A percentile compares a stretch with the other conserved stretches of the same genome.
Evolutionary conservation across 1,140 invertebrate genomes (phyloP).

Genomic region (Apis florea): DNA sequence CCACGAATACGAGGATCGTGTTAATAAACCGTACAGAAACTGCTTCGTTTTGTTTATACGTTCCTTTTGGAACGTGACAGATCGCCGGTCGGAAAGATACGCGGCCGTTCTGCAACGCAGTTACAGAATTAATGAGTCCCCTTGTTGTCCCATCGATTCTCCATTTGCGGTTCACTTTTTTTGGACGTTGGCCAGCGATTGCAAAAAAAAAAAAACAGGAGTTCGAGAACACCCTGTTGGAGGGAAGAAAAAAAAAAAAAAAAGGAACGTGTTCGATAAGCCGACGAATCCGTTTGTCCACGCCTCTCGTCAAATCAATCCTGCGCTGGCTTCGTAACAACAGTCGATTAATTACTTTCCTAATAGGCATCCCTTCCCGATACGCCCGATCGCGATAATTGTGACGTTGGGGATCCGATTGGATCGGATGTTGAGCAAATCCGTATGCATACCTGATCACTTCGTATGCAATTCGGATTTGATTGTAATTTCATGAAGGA

Average conservation of each 20-base stretch:
- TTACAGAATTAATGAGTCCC: conserved; percentile 58
- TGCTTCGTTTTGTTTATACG: conserved; percentile 20
- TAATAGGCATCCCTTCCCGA: conserved; percentile 20
- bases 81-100: conserved; percentile 13
- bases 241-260: conserved; percentile 32
- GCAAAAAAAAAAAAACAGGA: conserved; percentile 44
- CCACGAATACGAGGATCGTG: not conserved
- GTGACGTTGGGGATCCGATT: conserved; percentile 1
- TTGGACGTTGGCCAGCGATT: conserved; percentile 48
- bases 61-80: conserved; percentile 25
- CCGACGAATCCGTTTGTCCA: conserved; percentile 45
- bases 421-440: not conserved
- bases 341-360: conserved; percentile 44
- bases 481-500: not conserved
- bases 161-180: conserved; percentile 51
- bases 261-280: conserved; percentile 53
- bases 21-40: not conserved
- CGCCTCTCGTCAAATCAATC: conserved; percentile 34
- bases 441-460: not conserved
- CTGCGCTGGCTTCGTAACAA: not conserved
- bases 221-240: conserved; percentile 39
- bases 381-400: conserved; percentile 40
- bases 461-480: not conserved
- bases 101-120: conserved; percentile 9
- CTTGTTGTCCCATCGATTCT: conserved; percentile 60